A percentile compares a stretch with the other conserved stretches of the same genome.
These are phyloP conservation scores for Tuberolachnus salignus DNA, from an alignment of 2,888 invertebrate genomes.

Conservation along the genomic window DNA sequence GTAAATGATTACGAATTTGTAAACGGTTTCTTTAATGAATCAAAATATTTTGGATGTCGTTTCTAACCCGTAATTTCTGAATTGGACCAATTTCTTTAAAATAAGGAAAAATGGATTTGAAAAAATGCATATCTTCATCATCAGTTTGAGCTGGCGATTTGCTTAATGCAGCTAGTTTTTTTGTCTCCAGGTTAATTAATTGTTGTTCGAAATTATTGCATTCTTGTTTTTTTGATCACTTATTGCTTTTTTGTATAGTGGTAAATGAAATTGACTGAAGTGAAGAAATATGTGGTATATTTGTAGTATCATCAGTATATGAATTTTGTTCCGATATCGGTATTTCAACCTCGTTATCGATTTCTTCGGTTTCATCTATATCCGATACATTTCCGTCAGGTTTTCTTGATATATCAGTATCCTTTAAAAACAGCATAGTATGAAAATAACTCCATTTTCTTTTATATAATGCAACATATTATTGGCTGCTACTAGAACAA, in stretches of 20 bases:
- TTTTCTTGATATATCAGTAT: not conserved
- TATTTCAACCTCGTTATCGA: not conserved
- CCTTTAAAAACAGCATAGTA: conserved; percentile 1
- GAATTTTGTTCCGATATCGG: conserved; percentile 4
- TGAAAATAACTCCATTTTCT: conserved; percentile 9
- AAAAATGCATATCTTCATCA: not conserved
- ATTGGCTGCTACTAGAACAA: not conserved
- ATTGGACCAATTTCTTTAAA: not conserved
- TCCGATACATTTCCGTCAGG: conserved; percentile 8
- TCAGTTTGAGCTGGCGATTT: not conserved
- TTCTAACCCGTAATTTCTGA: not conserved
- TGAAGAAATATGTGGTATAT: not conserved
- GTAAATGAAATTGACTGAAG: not conserved
- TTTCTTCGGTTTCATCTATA: too few relatives aligned
- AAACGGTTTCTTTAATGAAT: too few relatives aligned
- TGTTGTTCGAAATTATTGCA: not conserved
- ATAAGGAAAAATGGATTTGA: not conserved
- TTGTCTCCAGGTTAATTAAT: not conserved
- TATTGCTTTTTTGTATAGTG: too few relatives aligned
- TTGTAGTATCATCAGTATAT: too few relatives aligned
- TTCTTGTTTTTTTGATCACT: not conserved
- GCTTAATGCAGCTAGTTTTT: not conserved
- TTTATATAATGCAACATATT: not conserved
- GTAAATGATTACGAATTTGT: too few relatives aligned
- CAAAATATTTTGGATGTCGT: too few relatives aligned